Evolutionary conservation across 2,888 invertebrate genomes (phyloP).

Genomic region (Conomelus anceps): DNA sequence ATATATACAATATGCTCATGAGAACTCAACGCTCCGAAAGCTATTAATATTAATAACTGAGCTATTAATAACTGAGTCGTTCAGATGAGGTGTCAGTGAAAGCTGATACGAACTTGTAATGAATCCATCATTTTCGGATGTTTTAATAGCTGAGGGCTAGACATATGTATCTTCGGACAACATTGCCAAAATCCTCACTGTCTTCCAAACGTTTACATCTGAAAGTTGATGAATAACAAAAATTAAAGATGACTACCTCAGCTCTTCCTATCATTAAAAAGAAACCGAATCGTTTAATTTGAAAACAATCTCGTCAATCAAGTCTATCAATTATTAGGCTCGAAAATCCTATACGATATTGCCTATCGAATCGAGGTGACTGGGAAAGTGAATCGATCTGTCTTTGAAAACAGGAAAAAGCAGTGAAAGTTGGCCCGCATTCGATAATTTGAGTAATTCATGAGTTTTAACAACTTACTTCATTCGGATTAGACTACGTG

Average conservation of each 20-base stretch:
- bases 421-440: background rate
- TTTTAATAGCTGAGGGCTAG: background rate
- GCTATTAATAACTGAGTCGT: background rate
- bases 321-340: background rate
- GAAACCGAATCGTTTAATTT: background rate
- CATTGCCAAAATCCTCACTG: background rate
- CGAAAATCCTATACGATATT: background rate
- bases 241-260: background rate
- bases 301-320: background rate
- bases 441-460: background rate
- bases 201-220: too few relatives aligned
- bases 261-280: background rate
- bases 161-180: background rate
- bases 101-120: background rate
- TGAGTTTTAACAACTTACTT: background rate
- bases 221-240: background rate
- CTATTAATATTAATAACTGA: background rate
- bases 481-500: background rate
- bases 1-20: background rate
- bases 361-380: background rate
- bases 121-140: background rate
- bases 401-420: background rate
- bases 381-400: background rate
- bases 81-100: background rate
- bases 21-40: background rate